A percentile compares a stretch with the other conserved stretches of the same genome.
Conservation (phyloP, 2,797 vertebrate genomes). For the Acestrorhynchus altus region DNA sequence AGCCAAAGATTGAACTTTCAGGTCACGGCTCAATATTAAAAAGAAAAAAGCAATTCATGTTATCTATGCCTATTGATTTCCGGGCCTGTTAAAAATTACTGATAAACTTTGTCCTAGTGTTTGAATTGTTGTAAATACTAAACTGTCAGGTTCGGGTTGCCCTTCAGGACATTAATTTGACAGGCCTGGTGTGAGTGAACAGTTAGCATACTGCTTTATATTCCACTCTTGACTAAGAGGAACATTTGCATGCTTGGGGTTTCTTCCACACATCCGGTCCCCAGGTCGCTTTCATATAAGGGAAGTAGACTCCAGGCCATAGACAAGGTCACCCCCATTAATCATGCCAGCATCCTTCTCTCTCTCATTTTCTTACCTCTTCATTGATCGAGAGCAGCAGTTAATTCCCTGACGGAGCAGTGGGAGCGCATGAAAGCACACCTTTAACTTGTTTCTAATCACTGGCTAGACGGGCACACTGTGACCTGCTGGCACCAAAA, state of each 20-base stretch:
- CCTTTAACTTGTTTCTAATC: slow-evolving; percentile 69
- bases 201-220: not conserved
- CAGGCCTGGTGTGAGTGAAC: slow-evolving; percentile 38
- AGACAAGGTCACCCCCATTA: slow-evolving; percentile 84
- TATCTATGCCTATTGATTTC: no score
- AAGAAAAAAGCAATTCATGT: no score
- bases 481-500: slow-evolving; percentile 67
- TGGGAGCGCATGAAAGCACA: slow-evolving; percentile 58
- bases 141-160: not conserved
- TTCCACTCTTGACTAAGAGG: slow-evolving; percentile 44
- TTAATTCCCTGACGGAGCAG: slow-evolving; percentile 71
- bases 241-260: slow-evolving; percentile 72
- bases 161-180: not conserved
- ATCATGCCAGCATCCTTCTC: slow-evolving; percentile 79
- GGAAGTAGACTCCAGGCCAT: slow-evolving; percentile 71
- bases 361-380: slow-evolving; percentile 76
- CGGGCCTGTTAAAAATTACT: no score
- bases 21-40: no score
- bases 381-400: slow-evolving; percentile 83
- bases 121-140: not conserved
- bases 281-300: slow-evolving; percentile 78
- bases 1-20: no score
- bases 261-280: slow-evolving; percentile 60
- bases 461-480: slow-evolving; percentile 58
- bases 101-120: no score